Evolutionary conservation across 2,797 vertebrate genomes (phyloP).

Genomic region (Chaetodon trifasciatus): DNA sequence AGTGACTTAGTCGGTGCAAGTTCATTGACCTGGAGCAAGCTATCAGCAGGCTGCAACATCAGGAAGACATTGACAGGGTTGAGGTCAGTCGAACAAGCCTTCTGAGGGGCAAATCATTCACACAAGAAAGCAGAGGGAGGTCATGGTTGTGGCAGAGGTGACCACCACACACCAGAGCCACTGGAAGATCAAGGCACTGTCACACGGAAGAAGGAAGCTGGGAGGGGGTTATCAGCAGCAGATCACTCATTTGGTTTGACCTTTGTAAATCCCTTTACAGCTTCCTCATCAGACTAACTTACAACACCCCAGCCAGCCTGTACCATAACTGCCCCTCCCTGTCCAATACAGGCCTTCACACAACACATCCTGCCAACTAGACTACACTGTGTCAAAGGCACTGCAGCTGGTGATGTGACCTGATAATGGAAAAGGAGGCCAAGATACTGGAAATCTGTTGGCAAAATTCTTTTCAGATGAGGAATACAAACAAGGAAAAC

Average conservation of each 20-base stretch:
- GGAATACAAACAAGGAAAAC: not conserved
- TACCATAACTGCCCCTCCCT: slow-evolving; percentile 14
- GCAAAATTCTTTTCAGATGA: slow-evolving; percentile 24
- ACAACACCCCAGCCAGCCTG: slow-evolving; percentile 15
- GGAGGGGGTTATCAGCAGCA: slow-evolving; percentile 41
- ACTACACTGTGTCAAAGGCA: slow-evolving; percentile 19
- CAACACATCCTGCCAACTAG: slow-evolving; percentile 9
- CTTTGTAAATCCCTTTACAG: slow-evolving; percentile 49
- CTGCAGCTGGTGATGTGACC: not conserved
- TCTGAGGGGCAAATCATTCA: slow-evolving; percentile 20
- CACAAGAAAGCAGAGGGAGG: slow-evolving; percentile 29
- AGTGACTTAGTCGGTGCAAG: slow-evolving; percentile 21
- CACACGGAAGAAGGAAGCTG: slow-evolving; percentile 22
- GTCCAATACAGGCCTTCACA: slow-evolving; percentile 17
- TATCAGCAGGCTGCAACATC: slow-evolving; percentile 16
- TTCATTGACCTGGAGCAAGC: slow-evolving; percentile 50
- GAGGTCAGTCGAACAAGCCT: slow-evolving; percentile 30
- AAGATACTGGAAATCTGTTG: not conserved
- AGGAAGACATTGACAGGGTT: slow-evolving; percentile 36
- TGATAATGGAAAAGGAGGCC: not conserved
- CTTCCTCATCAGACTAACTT: slow-evolving; percentile 47
- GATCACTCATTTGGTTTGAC: slow-evolving; percentile 57
- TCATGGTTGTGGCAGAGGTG: slow-evolving; percentile 18
- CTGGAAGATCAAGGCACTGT: slow-evolving; percentile 58
- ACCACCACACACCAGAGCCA: slow-evolving; percentile 21